Percentiles rank a stretch among this genome's conserved stretches.
Conservation (phyloP, 2,113 vertebrate species). For the Stigmatopora argus region DNA sequence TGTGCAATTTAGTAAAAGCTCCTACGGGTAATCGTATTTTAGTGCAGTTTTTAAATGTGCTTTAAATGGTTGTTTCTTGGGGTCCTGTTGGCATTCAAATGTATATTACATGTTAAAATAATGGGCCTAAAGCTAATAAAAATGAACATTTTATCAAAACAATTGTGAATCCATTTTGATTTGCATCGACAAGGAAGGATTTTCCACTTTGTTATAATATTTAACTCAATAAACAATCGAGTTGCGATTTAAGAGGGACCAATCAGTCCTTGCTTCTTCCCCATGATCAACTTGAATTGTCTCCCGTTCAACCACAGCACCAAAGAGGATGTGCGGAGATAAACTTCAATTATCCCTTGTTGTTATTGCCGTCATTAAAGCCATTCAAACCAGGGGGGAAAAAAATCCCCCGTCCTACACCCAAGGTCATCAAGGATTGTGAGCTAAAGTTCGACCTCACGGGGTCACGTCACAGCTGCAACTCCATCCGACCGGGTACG, state of each 20-base stretch:
- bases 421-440: constrained; percentile 4
- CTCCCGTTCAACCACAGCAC: too few relatives aligned
- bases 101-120: not conserved
- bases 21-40: not conserved
- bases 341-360: not conserved
- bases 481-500: not conserved
- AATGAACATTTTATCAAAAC: not conserved
- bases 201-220: not conserved
- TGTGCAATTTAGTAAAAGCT: not conserved
- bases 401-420: not conserved
- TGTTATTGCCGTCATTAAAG: not conserved
- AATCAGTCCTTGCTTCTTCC: too few relatives aligned
- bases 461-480: constrained; percentile 14
- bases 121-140: not conserved
- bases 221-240: not conserved
- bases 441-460: not conserved
- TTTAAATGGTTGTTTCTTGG: not conserved
- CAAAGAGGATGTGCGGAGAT: too few relatives aligned
- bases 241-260: not conserved
- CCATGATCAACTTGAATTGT: too few relatives aligned
- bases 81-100: not conserved
- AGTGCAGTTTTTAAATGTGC: not conserved
- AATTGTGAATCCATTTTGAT: not conserved
- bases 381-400: not conserved
- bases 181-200: not conserved